Conservation (phyloP, 2,797 vertebrate species). For the Cichlasoma orientale region DNA sequence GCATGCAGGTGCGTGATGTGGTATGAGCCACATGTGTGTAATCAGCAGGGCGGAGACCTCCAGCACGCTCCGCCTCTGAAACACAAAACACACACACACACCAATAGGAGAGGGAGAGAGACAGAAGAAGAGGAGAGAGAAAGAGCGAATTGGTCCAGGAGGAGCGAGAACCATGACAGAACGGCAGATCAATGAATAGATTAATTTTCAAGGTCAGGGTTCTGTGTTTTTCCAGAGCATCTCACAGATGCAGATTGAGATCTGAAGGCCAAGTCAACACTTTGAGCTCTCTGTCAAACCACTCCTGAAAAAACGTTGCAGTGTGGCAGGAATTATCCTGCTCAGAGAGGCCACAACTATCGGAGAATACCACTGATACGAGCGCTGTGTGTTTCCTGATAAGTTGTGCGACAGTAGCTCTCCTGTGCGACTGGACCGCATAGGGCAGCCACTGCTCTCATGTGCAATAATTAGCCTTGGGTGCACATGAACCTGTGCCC, state of each 20-base stretch:
- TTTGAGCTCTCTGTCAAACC: not conserved
- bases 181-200: not conserved
- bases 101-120: too few relatives aligned
- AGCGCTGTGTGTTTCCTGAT: not conserved
- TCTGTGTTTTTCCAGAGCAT: not conserved
- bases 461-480: not conserved
- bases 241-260: not conserved
- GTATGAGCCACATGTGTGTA: too few relatives aligned
- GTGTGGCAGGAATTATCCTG: not conserved
- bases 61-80: too few relatives aligned
- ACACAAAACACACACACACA: too few relatives aligned
- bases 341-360: not conserved
- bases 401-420: not conserved
- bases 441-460: too few relatives aligned
- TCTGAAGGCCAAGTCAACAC: not conserved
- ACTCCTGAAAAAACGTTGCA: not conserved
- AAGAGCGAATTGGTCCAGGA: too few relatives aligned
- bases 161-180: too few relatives aligned
- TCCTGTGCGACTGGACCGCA: not conserved
- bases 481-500: not conserved
- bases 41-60: too few relatives aligned
- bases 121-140: too few relatives aligned
- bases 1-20: too few relatives aligned
- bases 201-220: not conserved
- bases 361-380: not conserved